Conservation (phyloP, 1,140 invertebrate genomes). For the Pseudobourletiella spinata region DNA sequence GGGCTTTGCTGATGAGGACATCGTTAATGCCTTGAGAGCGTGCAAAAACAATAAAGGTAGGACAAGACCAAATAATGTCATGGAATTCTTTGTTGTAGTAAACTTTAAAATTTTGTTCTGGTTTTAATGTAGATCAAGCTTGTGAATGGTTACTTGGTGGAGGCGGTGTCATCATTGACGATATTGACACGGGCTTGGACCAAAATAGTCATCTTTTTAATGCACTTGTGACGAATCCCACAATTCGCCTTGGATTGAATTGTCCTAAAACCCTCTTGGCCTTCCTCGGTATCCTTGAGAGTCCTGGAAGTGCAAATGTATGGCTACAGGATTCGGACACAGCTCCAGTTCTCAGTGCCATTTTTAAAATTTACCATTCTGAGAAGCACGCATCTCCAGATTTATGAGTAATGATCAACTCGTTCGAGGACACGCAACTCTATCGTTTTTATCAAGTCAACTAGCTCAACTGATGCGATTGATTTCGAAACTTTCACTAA, state of each 20-base stretch:
- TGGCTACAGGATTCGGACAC: conserved; percentile 58
- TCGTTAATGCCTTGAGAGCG: conserved; percentile 49
- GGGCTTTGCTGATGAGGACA: conserved; percentile 53
- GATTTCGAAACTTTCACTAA: too few species aligned
- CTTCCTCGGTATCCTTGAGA: conserved; percentile 55
- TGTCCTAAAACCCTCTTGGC: conserved; percentile 56
- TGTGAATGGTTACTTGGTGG: conserved; percentile 49
- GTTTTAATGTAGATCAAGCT: conserved; percentile 11
- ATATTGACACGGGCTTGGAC: conserved; percentile 51
- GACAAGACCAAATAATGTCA: background rate
- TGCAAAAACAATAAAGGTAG: conserved; percentile 46
- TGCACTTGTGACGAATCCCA: conserved; percentile 54
- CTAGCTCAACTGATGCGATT: too few species aligned
- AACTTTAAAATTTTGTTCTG: background rate
- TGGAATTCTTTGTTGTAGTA: background rate
- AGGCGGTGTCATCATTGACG: conserved; percentile 42
- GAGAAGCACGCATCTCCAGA: conserved; percentile 47
- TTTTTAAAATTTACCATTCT: conserved; percentile 55
- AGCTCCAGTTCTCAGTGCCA: conserved; percentile 52
- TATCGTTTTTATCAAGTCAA: too few species aligned
- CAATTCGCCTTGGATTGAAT: conserved; percentile 54
- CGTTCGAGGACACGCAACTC: too few species aligned
- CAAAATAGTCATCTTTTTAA: conserved; percentile 51
- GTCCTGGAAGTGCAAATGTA: conserved; percentile 47
- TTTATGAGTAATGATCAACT: too few species aligned